phyloP scores from a whole-genome alignment of 2,113 vertebrate species.

The Struthio camelus region DNA sequence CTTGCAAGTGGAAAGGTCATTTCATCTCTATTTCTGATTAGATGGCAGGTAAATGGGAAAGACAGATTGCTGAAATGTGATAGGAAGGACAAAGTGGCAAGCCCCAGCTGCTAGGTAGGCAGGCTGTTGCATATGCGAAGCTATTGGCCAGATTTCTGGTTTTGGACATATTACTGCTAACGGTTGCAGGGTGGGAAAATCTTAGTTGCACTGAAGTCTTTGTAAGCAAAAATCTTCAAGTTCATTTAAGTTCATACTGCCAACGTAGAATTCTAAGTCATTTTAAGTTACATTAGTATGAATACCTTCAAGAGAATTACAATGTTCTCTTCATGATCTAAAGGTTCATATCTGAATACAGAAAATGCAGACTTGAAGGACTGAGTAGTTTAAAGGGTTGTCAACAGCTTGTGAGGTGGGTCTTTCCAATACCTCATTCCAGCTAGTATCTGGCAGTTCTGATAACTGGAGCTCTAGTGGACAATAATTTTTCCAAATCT shows the following conservation, averaged over 20 bases:
- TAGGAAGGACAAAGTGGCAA: neutral
- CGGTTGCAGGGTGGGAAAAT: neutral
- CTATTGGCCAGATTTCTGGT: neutral
- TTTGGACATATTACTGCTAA: neutral
- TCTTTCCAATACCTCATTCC: neutral
- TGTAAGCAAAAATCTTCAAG: no score
- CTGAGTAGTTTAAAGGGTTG: neutral
- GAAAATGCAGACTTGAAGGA: neutral
- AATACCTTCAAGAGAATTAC: neutral
- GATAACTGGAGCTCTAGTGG: neutral
- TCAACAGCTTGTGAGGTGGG: neutral
- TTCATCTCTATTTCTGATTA: conserved; percentile 6
- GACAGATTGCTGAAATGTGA: neutral
- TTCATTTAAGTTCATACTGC: no score
- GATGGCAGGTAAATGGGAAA: conserved; percentile 14
- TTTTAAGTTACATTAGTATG: neutral
- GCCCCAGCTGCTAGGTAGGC: neutral
- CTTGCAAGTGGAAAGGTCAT: neutral
- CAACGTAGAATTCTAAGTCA: neutral
- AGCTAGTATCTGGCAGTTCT: neutral
- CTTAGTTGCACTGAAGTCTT: neutral
- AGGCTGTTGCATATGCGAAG: neutral
- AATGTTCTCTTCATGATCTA: neutral
- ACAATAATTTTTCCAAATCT: neutral
- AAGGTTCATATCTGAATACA: neutral